These are phyloP conservation scores for Typhlichthys eigenmanni DNA, from an alignment of 2,797 vertebrate genomes.

Conservation along the genomic window DNA sequence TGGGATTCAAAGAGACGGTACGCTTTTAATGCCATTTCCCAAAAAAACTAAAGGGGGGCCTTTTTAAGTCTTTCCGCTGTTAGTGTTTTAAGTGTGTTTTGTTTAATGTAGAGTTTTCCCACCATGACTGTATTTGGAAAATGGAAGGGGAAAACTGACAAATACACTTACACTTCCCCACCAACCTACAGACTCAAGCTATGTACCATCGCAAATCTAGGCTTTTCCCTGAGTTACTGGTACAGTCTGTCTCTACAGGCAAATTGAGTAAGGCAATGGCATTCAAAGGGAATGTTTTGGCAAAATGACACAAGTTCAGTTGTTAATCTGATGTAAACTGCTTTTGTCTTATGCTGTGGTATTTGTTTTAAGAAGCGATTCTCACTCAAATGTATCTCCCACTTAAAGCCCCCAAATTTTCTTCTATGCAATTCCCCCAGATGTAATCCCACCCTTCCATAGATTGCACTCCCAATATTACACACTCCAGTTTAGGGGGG, in stretches of 20 bases:
- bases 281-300: constrained; percentile 64
- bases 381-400: constrained; percentile 10
- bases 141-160: constrained; percentile 20
- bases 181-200: constrained; percentile 26
- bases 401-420: constrained; percentile 22
- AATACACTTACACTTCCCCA: constrained; percentile 23
- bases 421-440: constrained; percentile 48
- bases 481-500: constrained; percentile 69
- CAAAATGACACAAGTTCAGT: constrained; percentile 40
- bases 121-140: constrained; percentile 27
- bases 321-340: constrained; percentile 22
- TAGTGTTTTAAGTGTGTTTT: constrained; percentile 41
- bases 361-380: constrained; percentile 17
- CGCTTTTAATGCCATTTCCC: constrained; percentile 72
- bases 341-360: constrained; percentile 35
- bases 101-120: constrained; percentile 31
- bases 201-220: constrained; percentile 32
- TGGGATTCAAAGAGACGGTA: constrained; percentile 76
- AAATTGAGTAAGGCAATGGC: constrained; percentile 34
- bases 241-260: constrained; percentile 34
- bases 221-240: constrained; percentile 18
- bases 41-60: constrained; percentile 46
- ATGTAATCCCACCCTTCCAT: constrained; percentile 28
- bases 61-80: constrained; percentile 53
- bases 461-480: constrained; percentile 68